Base-by-base conservation (phyloP, 2,888 invertebrate species). In the Drosophila limbata region DNA sequence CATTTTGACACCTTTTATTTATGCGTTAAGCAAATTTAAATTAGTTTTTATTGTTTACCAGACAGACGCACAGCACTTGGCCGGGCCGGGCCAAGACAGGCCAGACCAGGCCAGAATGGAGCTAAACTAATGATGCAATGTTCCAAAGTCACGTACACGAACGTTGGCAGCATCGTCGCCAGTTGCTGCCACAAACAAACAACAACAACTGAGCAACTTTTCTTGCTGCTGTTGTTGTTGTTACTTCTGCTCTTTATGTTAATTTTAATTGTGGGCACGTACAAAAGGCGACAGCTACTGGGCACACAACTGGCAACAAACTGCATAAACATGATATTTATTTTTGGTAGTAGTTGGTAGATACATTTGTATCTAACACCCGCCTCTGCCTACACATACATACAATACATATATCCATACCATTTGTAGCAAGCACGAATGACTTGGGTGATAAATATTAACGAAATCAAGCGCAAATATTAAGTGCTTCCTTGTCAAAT, bases 251-350 rank as follows among this genome's bases (percentile, higher is more conserved):
- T 77, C 55, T 70, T 73, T 77, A 73, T 84, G 73, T 79, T 73
- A 70, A 83, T 81, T 81, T 89, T 85, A 85, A 85, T 85, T 89
- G 89, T 89, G 77, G 72, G 76, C 85, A 85, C 85, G 85, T 85
- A 85, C 73, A 61, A 71, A 67, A 69, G 71, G 64, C 81, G 69
- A 81, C 67, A 69, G 69, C 65, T 73, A 69, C 67, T 70, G 69
- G 64, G 69, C 59, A 62, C 56, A 62, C 50, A 70, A 69, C 69
- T 52, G 62, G 60, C 70, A 44, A 76, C 67, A 69, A 88, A 88
- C 81, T 88, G 84, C 87, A 87, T 87, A 89, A 89, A 88, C 79
- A 88, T 84, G 63, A 69, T 67, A 81, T 64, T 52, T 19, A 35
- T 47, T 65, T 62, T 68, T 44, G 42, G 45, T n/a, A 40, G 55